Evolutionary conservation across 1,140 invertebrate genomes (phyloP), one percentile per base, ranked within the genome.

Genomic region (Asobara japonica): DNA sequence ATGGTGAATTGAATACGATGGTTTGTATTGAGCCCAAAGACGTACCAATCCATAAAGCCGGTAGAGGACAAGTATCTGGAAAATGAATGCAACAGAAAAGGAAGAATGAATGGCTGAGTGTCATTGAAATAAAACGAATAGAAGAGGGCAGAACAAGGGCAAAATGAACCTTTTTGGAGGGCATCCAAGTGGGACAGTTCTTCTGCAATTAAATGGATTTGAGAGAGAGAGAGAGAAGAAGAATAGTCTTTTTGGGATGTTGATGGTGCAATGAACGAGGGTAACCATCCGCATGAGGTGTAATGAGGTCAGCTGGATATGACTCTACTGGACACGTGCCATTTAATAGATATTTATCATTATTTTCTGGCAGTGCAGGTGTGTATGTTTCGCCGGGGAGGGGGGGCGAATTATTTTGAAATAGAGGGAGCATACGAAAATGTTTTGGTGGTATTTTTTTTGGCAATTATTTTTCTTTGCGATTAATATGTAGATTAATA

Each of bases 21-120:
- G 96, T 96, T 79, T 98, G 90, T 82, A 98, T 95, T 56, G 97
- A 98, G 77, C 97, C 97, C 79, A 96, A 89, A 87, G 95, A 97
- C 70, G 97, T 98, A 78, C 97, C 97, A 78, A 98, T 93, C 97
- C 97, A 99, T 76, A 98, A 87, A 77, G 96, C 97, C 76, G 97
- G 96, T 83, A 91, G 88, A 87, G 89, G 87, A 85, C 88, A 87
- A 87, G 92, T 91, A 89, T 97, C 96, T 97, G 84, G n/a, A n/a
- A 31, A 85, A 81, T 38, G 76, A 75, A 74, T 80, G 74, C 65
- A 74, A 72, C 71, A 36, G 2, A 68, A 56, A 31, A 16, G n/a
- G 11, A 36, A 31, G 4, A 22, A 16, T 1, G 3, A 22, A 66
- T 41, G 25, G n/a, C n/a, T 45, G 16, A 13, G 27, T 61, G 36